phyloP scores from a whole-genome alignment of 2,113 vertebrate genomes.

The Pyrgilauda ruficollis region DNA sequence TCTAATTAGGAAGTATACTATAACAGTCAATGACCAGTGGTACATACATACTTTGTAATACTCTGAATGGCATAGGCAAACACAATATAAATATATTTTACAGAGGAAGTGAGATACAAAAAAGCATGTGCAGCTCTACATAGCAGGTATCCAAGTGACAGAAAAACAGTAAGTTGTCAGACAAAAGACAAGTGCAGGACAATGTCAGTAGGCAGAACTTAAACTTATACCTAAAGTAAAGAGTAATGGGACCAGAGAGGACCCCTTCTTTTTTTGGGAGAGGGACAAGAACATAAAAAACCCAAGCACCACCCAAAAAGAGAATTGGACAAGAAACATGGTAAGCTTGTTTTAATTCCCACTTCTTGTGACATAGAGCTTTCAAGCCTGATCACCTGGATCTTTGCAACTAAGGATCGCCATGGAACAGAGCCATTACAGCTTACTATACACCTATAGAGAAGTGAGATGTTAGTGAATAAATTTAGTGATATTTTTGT shows the following conservation, averaged over 20 bases:
- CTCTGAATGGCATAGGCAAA: neutral
- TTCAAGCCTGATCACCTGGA: neutral
- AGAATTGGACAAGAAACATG: neutral
- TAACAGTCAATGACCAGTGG: neutral
- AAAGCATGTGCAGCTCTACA: neutral
- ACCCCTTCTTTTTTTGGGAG: neutral
- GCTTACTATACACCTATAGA: neutral
- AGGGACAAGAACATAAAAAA: neutral
- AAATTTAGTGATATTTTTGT: neutral
- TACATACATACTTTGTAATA: neutral
- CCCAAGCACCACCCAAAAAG: neutral
- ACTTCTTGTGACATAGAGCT: neutral
- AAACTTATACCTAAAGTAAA: neutral
- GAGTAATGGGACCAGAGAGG: neutral
- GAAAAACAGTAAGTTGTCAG: neutral
- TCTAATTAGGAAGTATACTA: neutral
- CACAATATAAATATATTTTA: neutral
- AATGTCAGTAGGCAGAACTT: neutral
- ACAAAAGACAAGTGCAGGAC: neutral
- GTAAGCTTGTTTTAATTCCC: neutral
- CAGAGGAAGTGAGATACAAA: neutral
- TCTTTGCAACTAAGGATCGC: neutral
- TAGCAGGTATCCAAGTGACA: neutral
- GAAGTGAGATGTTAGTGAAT: neutral
- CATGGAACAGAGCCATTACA: neutral